Conservation (phyloP, 2,113 vertebrate genomes). For the Danionella cerebrum region DNA sequence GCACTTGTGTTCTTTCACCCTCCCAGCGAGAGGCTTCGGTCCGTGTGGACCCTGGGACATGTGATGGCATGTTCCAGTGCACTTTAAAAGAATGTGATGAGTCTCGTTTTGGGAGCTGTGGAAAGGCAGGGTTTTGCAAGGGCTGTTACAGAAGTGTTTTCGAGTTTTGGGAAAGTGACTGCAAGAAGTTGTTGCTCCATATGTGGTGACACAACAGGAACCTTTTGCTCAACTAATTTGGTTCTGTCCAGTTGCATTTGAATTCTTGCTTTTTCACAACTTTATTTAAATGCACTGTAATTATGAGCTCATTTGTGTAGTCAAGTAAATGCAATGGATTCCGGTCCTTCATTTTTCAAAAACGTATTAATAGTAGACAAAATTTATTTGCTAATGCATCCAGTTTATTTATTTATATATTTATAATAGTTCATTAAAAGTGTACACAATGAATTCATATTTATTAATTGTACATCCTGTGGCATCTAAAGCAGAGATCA, state of each 20-base stretch:
- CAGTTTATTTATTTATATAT: too few relatives aligned
- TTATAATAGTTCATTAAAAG: too few relatives aligned
- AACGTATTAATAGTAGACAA: too few relatives aligned
- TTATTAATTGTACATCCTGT: too few relatives aligned
- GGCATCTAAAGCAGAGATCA: too few relatives aligned
- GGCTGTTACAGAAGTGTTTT: background rate
- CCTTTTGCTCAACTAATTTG: background rate
- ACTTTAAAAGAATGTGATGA: conserved; percentile 44
- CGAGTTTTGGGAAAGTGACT: conserved; percentile 4
- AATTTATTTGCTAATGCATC: too few relatives aligned
- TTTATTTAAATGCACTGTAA: background rate
- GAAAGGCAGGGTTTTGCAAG: conserved; percentile 25
- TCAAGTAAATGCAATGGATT: too few relatives aligned
- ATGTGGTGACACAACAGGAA: conserved; percentile 30
- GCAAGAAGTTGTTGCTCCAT: conserved; percentile 9
- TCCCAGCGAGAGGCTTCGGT: background rate
- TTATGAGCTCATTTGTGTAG: too few relatives aligned
- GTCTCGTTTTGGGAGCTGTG: conserved; percentile 17
- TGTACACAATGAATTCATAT: too few relatives aligned
- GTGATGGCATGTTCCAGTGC: conserved; percentile 43
- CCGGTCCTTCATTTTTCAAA: too few relatives aligned
- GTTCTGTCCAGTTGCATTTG: background rate
- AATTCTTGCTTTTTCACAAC: background rate
- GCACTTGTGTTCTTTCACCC: background rate
- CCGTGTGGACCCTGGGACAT: conserved; percentile 17